Evolutionary conservation across 2,888 invertebrate genomes (phyloP), one percentile per base, ranked within the genome.

Genomic region (Sepioteuthis lessoniana): DNA sequence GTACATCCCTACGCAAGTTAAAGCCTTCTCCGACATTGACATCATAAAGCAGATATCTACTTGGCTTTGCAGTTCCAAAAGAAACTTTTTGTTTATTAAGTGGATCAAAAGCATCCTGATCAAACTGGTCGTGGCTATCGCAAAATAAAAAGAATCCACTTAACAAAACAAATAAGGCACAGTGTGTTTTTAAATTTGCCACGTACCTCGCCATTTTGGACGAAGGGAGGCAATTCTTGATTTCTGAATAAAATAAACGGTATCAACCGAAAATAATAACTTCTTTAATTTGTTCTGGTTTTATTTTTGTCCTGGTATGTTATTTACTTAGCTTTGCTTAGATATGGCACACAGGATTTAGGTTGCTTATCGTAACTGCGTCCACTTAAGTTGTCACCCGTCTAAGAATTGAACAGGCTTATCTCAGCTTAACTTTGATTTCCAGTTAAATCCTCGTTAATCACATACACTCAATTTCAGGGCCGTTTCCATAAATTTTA

Each of bases 21-120:
- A 99, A 99, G 0, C 99, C 99, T 97, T 99, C 99, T 0, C 98
- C 98, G 5, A 98, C 98, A 97, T 99, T 99, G 0, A 99, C 98
- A 97, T 99, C 99, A 97, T 99, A 99, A 93, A 99, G 98, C 94
- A 99, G 97, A 96, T 98, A 93, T 60, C 93, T 55, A 37, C 19
- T 93, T 19, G 50, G 47, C 46, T 93, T 93, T 35, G 93, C 93
- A 16, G 35, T 25, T 35, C 93, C 60, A 93, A 93, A 93, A 31
- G 50, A 25, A 16, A 93, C 38, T 13, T 93, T 37, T 13, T 93
- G 50, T 8, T 19, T 37, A 25, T 38, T 38, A 28, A 60, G 55
- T 16, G 55, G 47, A 4, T 93, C n/a, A 50, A 50, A 93, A 31
- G 31, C 55, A 19, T 50, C 25, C 1, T 60, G 47, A 35, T 93